Conservation (phyloP, 2,888 invertebrate species). For the Gastracanthus pulcherrimus region DNA sequence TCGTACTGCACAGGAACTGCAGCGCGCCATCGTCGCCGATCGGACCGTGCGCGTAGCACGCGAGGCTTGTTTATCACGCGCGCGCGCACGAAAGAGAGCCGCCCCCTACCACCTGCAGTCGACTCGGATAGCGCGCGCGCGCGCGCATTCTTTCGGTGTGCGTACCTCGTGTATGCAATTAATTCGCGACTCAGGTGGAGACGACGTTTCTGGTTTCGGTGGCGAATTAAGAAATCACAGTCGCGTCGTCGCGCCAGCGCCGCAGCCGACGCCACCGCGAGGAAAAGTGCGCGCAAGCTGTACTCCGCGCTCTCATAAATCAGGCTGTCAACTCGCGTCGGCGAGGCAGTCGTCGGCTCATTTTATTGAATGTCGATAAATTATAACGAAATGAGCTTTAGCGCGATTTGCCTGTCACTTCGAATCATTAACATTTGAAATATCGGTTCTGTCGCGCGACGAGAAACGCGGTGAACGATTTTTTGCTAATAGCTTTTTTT, state of each 20-base stretch:
- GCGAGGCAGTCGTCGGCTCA: constrained; percentile 44
- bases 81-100: neutral
- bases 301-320: constrained; percentile 52
- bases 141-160: neutral
- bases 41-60: too few species aligned
- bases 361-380: constrained; percentile 52
- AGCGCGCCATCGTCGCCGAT: too few species aligned
- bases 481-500: neutral
- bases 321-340: constrained; percentile 60
- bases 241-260: neutral
- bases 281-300: neutral
- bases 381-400: constrained; percentile 19
- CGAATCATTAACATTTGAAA: constrained; percentile 23
- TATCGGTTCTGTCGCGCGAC: neutral
- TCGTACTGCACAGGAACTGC: too few species aligned
- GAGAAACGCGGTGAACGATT: neutral
- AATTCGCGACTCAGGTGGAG: neutral
- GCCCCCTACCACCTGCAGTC: too few species aligned
- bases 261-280: neutral
- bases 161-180: neutral
- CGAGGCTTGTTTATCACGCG: neutral
- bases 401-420: constrained; percentile 11
- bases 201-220: neutral
- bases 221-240: constrained; percentile 58
- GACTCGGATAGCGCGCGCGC: neutral